Conservation (phyloP, 2,113 vertebrate genomes). For the Caranx ignobilis region DNA sequence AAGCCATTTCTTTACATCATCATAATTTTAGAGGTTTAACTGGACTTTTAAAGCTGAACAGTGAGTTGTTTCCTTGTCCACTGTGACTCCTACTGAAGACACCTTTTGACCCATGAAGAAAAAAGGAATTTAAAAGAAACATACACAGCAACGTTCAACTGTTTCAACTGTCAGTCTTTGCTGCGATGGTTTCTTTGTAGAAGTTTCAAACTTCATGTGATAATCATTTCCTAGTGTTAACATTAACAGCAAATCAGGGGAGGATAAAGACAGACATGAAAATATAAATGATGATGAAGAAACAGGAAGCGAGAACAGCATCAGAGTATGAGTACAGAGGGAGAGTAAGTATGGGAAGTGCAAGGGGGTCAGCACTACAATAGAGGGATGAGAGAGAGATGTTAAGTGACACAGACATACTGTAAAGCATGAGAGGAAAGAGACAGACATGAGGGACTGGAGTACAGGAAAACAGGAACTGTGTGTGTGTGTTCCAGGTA, state of each 20-base stretch:
- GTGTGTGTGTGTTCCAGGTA: constrained; percentile 3
- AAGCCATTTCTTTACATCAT: background rate
- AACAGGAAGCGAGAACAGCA: background rate
- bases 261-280: background rate
- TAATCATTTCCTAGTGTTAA: background rate
- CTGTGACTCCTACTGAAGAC: constrained; percentile 2
- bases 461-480: constrained; percentile 26
- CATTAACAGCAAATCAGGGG: background rate
- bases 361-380: background rate
- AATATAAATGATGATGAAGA: background rate
- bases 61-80: background rate
- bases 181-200: background rate
- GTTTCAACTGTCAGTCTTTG: background rate
- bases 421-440: background rate
- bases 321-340: background rate
- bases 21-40: background rate
- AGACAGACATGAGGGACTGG: background rate
- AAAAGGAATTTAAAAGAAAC: background rate
- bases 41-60: constrained; percentile 8
- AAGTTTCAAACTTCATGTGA: background rate
- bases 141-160: background rate
- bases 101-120: constrained; percentile 1
- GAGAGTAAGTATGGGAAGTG: background rate
- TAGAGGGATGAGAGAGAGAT: constrained; percentile 1
- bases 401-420: background rate